Evolutionary conservation across 1,140 invertebrate species (phyloP), one percentile per base, ranked within the genome.

Genomic region (Manduca sexta): DNA sequence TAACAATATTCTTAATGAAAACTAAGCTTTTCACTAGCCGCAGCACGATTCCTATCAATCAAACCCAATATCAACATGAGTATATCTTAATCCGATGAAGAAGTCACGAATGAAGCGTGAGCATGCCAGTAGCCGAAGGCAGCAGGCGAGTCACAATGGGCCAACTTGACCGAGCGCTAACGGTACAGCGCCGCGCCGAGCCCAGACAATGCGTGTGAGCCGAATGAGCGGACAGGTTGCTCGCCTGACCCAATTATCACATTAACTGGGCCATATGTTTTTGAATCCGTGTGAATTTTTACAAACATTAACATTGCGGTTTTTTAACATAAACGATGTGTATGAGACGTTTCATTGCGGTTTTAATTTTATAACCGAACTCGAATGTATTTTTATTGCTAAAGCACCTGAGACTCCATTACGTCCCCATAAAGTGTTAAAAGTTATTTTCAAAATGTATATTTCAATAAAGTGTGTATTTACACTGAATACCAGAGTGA

Each of bases 201-300:
- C 35, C 64, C 56, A 81, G 68, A 84, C 80, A 84, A 84, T 81
- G 72, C 74, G 72, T 75, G 76, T 74, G 71, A 76, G 72, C 58
- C 21, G 21, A n/a, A n/a, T n/a, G 49, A 64, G 46, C 56, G 59
- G 60, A 58, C 80, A 81, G 80, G 80, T 84, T 81, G 72, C 72
- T 74, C 68, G 68, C 55, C 62, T 81, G 77, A 81, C 80, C 77
- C 65, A 84, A 84, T 80, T 79, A 77, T 79, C 59, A 13, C 52
- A 51, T 48, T 48, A 77, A 75, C 63, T 72, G 61, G 69, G 69
- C 55, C 63, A 59, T 67, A 54, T 64, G 64, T 69, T 73, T 73
- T 70, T 60, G 66, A 70, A 71, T 55, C 61, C 69, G 68, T 77
- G 73, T 66, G 71, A 76, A 71, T 69, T 72, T 63, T 49, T 50